Evolutionary conservation across 2,888 invertebrate species (phyloP), one percentile per base, ranked within the genome.

Genomic region (Apamea epomidion): DNA sequence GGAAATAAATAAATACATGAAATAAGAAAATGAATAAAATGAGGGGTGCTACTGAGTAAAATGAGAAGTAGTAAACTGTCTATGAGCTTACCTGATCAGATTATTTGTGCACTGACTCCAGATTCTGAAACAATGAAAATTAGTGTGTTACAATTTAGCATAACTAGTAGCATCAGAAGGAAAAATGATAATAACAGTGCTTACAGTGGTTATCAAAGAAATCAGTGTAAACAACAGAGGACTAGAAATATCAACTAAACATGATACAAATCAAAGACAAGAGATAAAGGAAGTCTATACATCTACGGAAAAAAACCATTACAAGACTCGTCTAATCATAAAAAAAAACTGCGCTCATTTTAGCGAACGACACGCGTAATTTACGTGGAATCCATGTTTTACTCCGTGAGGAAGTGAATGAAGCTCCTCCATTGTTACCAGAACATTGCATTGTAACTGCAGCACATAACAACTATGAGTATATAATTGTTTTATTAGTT

Each of bases 41-140:
- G 16, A 42, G 12, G 8, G 25, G 3, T 45, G 3, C n/a, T 32
- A 54, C 45, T 21, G 5, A 79, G 18, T 64, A 14, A 29, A 64
- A 51, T 21, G 0, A 45, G 21, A 45, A n/a, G 1, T 21, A 54
- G 12, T 16, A 51, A 4, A 48, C 60, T 12, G 2, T 16, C 4
- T 74, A 16, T n/a, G 21, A 48, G 72, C 87, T 89, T 86, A 92
- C 92, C 91, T 91, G 88, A 85, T 87, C 82, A 74, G 74, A 70
- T 84, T 80, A 76, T 82, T 82, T 51, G 68, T 74, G n/a, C 75
- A 83, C 84, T 81, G 82, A 67, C 69, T 86, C 78, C 85, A 86
- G 88, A 88, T 89, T 86, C 92, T 92, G 92, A 76, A 92, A 91
- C 88, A 91, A 92, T 25, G 5, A 64, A 73, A 74, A 76, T 8